Percentiles rank a stretch among this genome's conserved stretches.
These are phyloP conservation scores for Andrena trimmerana DNA, from an alignment of 2,888 invertebrate genomes.

Conservation along the genomic window DNA sequence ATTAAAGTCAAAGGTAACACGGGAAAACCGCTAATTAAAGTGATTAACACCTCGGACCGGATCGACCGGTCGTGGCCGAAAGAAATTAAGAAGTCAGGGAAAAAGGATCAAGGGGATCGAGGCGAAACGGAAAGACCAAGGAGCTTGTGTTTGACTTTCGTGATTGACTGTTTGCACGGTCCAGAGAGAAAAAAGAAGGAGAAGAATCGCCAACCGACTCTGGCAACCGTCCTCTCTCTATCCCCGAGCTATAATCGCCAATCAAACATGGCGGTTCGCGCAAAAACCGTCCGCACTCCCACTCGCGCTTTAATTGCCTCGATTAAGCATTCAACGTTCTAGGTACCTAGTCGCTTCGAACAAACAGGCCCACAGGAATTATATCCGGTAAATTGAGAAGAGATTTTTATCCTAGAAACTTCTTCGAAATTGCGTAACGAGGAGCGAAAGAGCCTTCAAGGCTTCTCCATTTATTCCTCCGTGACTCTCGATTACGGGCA, in stretches of 20 bases:
- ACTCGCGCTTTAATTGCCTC: slow-evolving; percentile 64
- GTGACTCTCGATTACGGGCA: slow-evolving; percentile 47
- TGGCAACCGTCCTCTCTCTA: slow-evolving; percentile 18
- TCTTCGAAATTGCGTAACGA: slow-evolving; percentile 23
- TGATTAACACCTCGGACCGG: slow-evolving; percentile 77
- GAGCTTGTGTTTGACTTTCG: slow-evolving; percentile 67
- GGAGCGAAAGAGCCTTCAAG: slow-evolving; percentile 25
- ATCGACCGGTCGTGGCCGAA: slow-evolving; percentile 57
- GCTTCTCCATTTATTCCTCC: slow-evolving; percentile 12
- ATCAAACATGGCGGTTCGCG: slow-evolving; percentile 72
- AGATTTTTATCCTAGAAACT: not conserved
- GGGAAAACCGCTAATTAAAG: slow-evolving; percentile 74
- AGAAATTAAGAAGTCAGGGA: slow-evolving; percentile 62
- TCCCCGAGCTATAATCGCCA: slow-evolving; percentile 73
- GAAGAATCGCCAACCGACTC: slow-evolving; percentile 4
- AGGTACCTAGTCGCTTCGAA: not conserved
- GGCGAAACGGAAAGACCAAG: slow-evolving; percentile 47
- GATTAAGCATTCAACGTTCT: slow-evolving; percentile 52
- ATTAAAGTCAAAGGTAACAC: slow-evolving; percentile 69
- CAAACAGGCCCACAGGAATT: too few species aligned
- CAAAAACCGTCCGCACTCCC: slow-evolving; percentile 43
- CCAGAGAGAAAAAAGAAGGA: not conserved
- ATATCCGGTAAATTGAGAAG: not conserved
- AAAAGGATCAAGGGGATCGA: slow-evolving; percentile 57
- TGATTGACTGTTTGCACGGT: slow-evolving; percentile 72